phyloP scores from a whole-genome alignment of 2,113 vertebrate genomes.

The Tenebrosternarchus preto region DNA sequence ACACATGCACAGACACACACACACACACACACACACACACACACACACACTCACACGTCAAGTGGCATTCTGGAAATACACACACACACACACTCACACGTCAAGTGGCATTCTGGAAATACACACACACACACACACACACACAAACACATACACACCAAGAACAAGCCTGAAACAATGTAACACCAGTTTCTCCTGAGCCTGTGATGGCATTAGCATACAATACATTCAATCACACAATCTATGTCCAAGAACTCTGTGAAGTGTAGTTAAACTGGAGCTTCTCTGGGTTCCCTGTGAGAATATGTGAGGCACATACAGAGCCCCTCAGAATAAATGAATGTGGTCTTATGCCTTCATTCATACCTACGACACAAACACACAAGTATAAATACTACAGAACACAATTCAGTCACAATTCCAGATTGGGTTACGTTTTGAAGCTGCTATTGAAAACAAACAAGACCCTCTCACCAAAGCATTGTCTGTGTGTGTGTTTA shows the following conservation, averaged over 20 bases:
- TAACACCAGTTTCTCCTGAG: slow-evolving; percentile 31
- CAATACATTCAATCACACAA: not conserved
- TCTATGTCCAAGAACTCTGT: slow-evolving; percentile 3
- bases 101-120: not conserved
- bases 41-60: not conserved
- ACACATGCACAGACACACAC: slow-evolving; percentile 10
- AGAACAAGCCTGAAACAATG: slow-evolving; percentile 23
- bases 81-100: slow-evolving; percentile 23
- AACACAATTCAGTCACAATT: not conserved
- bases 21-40: not conserved
- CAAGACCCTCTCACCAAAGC: too few species aligned
- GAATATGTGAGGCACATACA: not conserved
- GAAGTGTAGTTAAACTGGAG: not conserved
- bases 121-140: slow-evolving; percentile 22
- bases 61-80: not conserved
- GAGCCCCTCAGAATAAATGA: not conserved
- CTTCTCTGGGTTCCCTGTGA: not conserved
- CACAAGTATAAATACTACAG: not conserved
- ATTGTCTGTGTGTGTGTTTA: not conserved
- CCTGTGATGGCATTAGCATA: slow-evolving; percentile 24
- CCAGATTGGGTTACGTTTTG: not conserved
- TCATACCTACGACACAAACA: not conserved
- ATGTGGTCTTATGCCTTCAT: not conserved
- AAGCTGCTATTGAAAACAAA: not conserved
- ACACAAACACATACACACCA: not conserved